Evolutionary conservation across 1,140 invertebrate genomes (phyloP).

Genomic region (Chlorops oryzae): DNA sequence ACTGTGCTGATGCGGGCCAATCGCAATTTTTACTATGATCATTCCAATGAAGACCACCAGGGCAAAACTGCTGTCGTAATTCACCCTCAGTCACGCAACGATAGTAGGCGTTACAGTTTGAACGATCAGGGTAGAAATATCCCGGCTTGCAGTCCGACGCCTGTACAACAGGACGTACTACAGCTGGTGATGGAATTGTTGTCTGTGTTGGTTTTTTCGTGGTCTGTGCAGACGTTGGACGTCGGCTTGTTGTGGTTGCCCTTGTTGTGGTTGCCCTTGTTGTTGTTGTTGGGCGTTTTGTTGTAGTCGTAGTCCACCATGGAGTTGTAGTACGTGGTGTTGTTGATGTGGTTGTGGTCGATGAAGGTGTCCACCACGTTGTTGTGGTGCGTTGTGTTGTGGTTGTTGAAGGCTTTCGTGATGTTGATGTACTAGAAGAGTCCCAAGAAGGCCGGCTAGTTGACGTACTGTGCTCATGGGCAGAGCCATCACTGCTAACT

Average conservation of each 20-base stretch:
- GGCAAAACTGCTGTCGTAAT: slow-evolving; percentile 60
- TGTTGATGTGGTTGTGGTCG: slow-evolving; percentile 28
- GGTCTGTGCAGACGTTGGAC: slow-evolving; percentile 26
- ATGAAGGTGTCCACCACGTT: slow-evolving; percentile 38
- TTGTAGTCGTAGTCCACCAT: slow-evolving; percentile 23
- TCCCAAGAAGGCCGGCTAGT: slow-evolving; percentile 40
- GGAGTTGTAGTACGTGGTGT: slow-evolving; percentile 34
- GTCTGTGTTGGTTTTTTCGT: slow-evolving; percentile 28
- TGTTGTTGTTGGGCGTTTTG: slow-evolving; percentile 19
- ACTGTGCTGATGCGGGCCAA: slow-evolving; percentile 69
- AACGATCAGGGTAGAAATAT: slow-evolving; percentile 59
- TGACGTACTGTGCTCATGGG: slow-evolving; percentile 45
- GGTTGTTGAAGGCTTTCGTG: slow-evolving; percentile 8
- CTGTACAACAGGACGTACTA: slow-evolving; percentile 47
- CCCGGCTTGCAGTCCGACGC: slow-evolving; percentile 56
- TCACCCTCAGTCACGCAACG: slow-evolving; percentile 64
- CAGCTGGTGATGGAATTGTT: slow-evolving; percentile 45
- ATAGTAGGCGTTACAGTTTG: slow-evolving; percentile 69
- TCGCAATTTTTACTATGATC: slow-evolving; percentile 55
- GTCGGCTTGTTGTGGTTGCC: slow-evolving; percentile 28
- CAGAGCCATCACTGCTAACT: slow-evolving; percentile 45
- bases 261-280: slow-evolving; percentile 41
- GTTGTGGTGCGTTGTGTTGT: slow-evolving; percentile 26
- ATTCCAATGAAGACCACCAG: slow-evolving; percentile 78
- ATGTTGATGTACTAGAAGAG: slow-evolving; percentile 15